Conservation (phyloP, 1,140 invertebrate genomes). For the Drosophila nigrodunni region DNA sequence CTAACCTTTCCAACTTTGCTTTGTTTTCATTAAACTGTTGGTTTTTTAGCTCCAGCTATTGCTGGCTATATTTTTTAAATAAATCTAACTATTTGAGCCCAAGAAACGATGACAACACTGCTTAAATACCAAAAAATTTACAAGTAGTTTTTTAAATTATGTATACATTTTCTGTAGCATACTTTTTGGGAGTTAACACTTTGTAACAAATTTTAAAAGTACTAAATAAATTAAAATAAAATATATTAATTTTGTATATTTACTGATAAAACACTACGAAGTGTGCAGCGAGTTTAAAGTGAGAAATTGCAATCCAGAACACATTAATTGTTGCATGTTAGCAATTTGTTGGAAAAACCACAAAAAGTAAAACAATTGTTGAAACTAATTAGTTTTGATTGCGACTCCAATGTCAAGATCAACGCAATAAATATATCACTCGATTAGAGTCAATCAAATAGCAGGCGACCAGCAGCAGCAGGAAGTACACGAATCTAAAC, state of each 20-base stretch:
- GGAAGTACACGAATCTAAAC: neutral
- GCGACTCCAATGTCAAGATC: conserved; percentile 16
- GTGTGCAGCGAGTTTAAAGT: conserved; percentile 1
- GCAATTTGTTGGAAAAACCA: conserved; percentile 12
- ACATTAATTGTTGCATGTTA: conserved; percentile 15
- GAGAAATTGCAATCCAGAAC: conserved; percentile 5
- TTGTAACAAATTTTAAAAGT: neutral
- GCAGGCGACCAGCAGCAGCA: conserved; percentile 16
- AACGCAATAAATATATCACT: conserved; percentile 16
- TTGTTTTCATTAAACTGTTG: too few relatives aligned
- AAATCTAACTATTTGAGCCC: too few relatives aligned
- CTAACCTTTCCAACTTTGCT: too few relatives aligned
- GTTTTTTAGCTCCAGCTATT: too few relatives aligned
- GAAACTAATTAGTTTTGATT: conserved; percentile 28
- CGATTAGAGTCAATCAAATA: conserved; percentile 39
- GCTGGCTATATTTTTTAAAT: too few relatives aligned
- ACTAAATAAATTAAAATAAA: neutral
- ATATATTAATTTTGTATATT: too few relatives aligned
- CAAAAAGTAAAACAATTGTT: conserved; percentile 8
- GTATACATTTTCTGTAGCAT: conserved; percentile 16
- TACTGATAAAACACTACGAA: neutral
- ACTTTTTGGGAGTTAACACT: conserved; percentile 11
- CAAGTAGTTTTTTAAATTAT: neutral
- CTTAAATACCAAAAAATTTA: neutral
- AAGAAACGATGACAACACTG: too few relatives aligned